Conservation (phyloP, 2,797 vertebrate genomes). For the Diplodus sargus region DNA sequence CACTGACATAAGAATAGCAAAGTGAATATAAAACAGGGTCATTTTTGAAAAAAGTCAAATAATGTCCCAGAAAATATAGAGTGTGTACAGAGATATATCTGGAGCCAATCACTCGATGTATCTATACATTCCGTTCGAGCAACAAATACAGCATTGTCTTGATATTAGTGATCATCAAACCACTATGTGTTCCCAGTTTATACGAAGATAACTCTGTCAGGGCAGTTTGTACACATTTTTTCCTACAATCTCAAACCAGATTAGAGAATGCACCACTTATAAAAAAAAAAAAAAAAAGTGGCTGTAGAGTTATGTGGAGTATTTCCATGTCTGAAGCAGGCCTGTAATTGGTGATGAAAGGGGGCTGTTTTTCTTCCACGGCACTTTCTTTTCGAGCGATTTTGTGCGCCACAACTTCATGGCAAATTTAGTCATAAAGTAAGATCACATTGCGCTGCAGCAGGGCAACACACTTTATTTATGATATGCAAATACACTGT, state of each 20-base stretch:
- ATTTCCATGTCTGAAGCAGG: constrained; percentile 18
- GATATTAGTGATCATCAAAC: too few relatives aligned
- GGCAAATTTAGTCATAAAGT: constrained; percentile 1
- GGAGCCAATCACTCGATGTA: background rate
- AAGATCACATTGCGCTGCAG: background rate
- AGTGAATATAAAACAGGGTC: background rate
- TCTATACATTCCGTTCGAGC: background rate
- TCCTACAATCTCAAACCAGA: constrained; percentile 1
- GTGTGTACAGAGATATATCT: background rate
- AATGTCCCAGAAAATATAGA: background rate
- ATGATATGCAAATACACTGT: background rate
- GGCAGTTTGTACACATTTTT: background rate
- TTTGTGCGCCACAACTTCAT: constrained; percentile 1
- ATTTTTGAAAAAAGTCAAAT: background rate
- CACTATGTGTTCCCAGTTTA: too few relatives aligned
- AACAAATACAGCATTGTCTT: background rate
- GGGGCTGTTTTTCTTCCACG: constrained; percentile 4
- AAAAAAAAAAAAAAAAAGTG: constrained; percentile 21
- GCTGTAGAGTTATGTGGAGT: constrained; percentile 22
- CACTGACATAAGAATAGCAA: too few relatives aligned
- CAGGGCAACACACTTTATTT: background rate
- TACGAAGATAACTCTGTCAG: too few relatives aligned
- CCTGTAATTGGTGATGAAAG: constrained; percentile 35
- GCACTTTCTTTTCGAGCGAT: background rate
- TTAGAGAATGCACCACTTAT: constrained; percentile 22